Conservation (phyloP, 2,888 invertebrate genomes). For the Blomia tropicalis region DNA sequence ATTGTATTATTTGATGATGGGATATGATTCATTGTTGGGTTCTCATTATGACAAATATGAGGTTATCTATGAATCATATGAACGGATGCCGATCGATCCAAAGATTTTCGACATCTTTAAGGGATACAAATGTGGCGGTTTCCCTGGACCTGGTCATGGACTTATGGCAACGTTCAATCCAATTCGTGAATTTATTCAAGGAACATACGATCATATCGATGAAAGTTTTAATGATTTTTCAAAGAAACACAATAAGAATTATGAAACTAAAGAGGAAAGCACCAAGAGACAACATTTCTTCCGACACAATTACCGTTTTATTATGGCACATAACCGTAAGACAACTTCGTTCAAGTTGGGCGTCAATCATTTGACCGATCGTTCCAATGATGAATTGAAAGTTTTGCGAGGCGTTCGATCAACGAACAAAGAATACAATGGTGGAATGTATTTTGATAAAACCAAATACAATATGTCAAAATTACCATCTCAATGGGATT, state of each 20-base stretch:
- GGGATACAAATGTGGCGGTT: conserved; percentile 40
- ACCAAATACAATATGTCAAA: conserved; percentile 37
- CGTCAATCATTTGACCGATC: conserved; percentile 75
- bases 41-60: conserved; percentile 92
- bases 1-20: conserved; percentile 72
- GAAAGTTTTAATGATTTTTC: conserved; percentile 59
- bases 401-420: conserved; percentile 51
- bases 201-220: conserved; percentile 51
- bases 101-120: conserved; percentile 37
- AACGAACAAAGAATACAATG: conserved; percentile 47
- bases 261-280: conserved; percentile 40
- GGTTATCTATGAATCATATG: conserved; percentile 52
- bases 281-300: conserved; percentile 9
- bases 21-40: conserved; percentile 75
- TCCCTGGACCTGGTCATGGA: conserved; percentile 65
- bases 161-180: conserved; percentile 67
- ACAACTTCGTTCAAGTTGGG: conserved; percentile 53
- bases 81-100: conserved; percentile 25
- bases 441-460: conserved; percentile 56
- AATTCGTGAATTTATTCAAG: conserved; percentile 71
- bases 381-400: conserved; percentile 55
- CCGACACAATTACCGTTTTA: conserved; percentile 37
- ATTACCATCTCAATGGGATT: conserved; percentile 63
- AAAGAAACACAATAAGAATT: conserved; percentile 51
- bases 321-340: conserved; percentile 64